Evolutionary conservation across 2,888 invertebrate genomes (phyloP), one percentile per base, ranked within the genome.

Genomic region (Conus canariensis): DNA sequence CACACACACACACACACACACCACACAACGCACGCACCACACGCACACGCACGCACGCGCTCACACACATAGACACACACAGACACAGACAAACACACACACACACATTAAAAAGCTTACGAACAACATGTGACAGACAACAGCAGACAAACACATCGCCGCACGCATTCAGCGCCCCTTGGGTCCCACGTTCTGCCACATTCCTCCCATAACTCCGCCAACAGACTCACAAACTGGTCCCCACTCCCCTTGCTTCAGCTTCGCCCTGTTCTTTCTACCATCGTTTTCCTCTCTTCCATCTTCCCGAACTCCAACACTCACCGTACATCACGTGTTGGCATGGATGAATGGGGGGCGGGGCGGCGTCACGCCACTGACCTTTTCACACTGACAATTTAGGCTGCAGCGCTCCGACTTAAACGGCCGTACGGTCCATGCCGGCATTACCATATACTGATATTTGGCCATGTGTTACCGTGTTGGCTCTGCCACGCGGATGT

Each of bases 21-120:
- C n/a, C n/a, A n/a, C n/a, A n/a, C n/a, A n/a, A 85, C 85, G 16
- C 82, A 85, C 85, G 45, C n/a, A 83, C 83, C 83, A 83, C 83
- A 83, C n/a, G n/a, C 85, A 85, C 85, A 59, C 85, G n/a, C 85
- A 85, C 85, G 59, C 59, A 85, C 85, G 19, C 85, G 59, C 85
- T 6, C 85, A 59, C 85, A 85, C 85, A 85, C 45, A 19, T 9
- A 58, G 10, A 83, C 82, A 83, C 59, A 59, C 58, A 85, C 7
- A 85, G n/a, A 85, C 59, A 60, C 59, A 85, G 1, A 85, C 83
- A 83, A 14, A 83, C 83, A 83, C 83, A 83, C 56, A 58, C 56
- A 83, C 83, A 83, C 83, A 83, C 83, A 83, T 56, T 56, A 56
- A 83, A 10, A 83, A 8, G 25, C 19, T 19, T 16, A 83, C 56